phyloP scores from a whole-genome alignment of 2,113 vertebrate genomes.

The Pachypanchax playfairii region DNA sequence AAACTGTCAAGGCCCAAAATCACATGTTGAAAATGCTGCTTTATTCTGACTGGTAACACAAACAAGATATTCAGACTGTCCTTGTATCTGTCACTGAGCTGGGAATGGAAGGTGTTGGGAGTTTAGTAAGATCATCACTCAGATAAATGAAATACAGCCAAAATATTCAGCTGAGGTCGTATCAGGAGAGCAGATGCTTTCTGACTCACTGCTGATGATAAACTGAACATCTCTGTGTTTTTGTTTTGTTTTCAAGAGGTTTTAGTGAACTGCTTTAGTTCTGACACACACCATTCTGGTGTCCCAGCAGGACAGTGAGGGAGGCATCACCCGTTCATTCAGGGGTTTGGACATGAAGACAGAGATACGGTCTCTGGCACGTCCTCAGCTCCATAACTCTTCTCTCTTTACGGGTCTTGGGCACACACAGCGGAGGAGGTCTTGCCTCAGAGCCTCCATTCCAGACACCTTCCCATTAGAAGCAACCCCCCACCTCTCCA shows the following conservation, averaged over 20 bases:
- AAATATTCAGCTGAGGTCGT: not conserved
- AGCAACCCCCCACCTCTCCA: too few relatives aligned
- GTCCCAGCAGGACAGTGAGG: not conserved
- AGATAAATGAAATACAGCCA: too few relatives aligned
- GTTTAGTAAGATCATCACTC: too few relatives aligned
- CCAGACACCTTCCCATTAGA: constrained; percentile 65
- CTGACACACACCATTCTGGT: not conserved
- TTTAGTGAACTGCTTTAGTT: too few relatives aligned
- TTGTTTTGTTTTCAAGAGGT: not conserved
- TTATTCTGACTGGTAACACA: not conserved
- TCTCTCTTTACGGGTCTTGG: constrained; percentile 49
- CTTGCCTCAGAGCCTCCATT: constrained; percentile 63
- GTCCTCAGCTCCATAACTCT: constrained; percentile 60
- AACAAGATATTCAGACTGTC: not conserved
- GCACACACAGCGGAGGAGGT: constrained; percentile 51
- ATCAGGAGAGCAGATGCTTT: not conserved
- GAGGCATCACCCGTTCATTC: not conserved
- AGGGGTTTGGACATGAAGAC: constrained; percentile 26
- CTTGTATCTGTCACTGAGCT: not conserved
- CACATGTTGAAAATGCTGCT: not conserved
- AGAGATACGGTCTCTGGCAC: constrained; percentile 37
- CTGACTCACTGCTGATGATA: not conserved
- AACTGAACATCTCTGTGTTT: not conserved
- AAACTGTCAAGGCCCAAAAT: not conserved
- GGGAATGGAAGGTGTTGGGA: not conserved